A percentile compares a stretch with the other conserved stretches of the same genome.
phyloP scores from a whole-genome alignment of 2,888 invertebrate species.

The Gari tellinella region DNA sequence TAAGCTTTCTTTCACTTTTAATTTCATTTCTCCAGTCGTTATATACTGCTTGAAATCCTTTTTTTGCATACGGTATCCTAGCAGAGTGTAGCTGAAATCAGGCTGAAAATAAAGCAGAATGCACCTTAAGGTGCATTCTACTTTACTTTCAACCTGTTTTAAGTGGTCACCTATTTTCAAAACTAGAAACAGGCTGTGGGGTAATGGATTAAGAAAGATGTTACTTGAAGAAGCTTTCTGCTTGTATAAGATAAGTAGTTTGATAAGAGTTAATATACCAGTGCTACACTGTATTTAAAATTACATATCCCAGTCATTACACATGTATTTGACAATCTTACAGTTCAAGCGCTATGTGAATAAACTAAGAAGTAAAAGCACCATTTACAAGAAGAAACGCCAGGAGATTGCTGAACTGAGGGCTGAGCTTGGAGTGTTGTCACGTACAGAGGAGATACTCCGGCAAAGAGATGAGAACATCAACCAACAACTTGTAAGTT shows the following conservation, averaged over 20 bases:
- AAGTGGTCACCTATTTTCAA: too few relatives aligned
- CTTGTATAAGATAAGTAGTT: neutral
- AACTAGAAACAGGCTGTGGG: too few relatives aligned
- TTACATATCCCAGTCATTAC: neutral
- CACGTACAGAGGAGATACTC: conserved; percentile 91
- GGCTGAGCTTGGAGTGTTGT: conserved; percentile 91
- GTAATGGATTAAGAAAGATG: too few relatives aligned
- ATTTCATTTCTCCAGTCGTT: too few relatives aligned
- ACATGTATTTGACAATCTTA: conserved; percentile 37
- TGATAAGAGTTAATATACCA: neutral
- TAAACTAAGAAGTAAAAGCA: conserved; percentile 91
- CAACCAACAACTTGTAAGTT: conserved; percentile 86
- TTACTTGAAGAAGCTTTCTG: too few relatives aligned
- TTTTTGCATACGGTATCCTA: too few relatives aligned
- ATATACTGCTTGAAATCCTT: too few relatives aligned
- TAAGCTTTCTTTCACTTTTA: too few relatives aligned
- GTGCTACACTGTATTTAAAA: neutral
- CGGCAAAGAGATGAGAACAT: conserved; percentile 85
- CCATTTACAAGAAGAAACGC: conserved; percentile 92
- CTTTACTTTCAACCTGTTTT: too few relatives aligned
- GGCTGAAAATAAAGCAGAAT: too few relatives aligned
- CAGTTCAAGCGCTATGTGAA: conserved; percentile 93
- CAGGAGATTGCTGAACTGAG: conserved; percentile 90
- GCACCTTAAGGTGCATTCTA: too few relatives aligned
- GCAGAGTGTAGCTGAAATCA: too few relatives aligned